Percentiles rank a stretch among this genome's conserved stretches.
Conservation (phyloP, 2,113 vertebrate genomes). For the Micromys minutus region DNA sequence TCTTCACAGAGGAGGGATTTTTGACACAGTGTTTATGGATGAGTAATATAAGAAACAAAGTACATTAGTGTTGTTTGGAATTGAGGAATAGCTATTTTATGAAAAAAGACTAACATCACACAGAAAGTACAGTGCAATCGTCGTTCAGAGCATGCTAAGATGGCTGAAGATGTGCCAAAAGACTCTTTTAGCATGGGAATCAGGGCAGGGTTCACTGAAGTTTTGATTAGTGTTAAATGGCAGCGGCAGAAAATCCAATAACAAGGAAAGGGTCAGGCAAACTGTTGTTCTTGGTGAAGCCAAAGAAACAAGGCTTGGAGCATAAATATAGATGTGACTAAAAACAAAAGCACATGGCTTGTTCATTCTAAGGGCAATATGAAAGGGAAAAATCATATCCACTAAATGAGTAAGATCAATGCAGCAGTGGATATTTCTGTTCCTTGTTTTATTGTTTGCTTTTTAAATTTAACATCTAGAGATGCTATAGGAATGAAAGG, state of each 20-base stretch:
- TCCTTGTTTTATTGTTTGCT: background rate
- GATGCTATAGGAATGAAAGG: background rate
- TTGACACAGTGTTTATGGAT: background rate
- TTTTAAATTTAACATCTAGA: background rate
- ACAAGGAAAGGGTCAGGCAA: background rate
- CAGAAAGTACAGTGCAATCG: background rate
- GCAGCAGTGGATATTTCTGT: background rate
- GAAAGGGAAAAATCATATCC: background rate
- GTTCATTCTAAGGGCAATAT: background rate
- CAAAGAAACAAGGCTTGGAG: background rate
- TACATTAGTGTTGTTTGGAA: background rate
- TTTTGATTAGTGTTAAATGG: background rate
- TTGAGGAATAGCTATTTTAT: background rate
- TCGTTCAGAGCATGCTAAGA: rapidly evolving
- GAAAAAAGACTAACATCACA: background rate
- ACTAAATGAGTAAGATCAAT: background rate
- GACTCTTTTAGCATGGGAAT: background rate
- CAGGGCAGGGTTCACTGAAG: background rate
- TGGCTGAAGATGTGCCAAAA: background rate
- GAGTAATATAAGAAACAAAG: background rate
- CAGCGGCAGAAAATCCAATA: background rate
- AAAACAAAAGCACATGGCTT: background rate
- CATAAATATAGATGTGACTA: background rate
- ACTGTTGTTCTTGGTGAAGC: background rate
- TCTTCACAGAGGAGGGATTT: background rate